These are phyloP conservation scores for Syrmaticus mikado DNA, from an alignment of 2,113 vertebrate genomes.

Conservation along the genomic window DNA sequence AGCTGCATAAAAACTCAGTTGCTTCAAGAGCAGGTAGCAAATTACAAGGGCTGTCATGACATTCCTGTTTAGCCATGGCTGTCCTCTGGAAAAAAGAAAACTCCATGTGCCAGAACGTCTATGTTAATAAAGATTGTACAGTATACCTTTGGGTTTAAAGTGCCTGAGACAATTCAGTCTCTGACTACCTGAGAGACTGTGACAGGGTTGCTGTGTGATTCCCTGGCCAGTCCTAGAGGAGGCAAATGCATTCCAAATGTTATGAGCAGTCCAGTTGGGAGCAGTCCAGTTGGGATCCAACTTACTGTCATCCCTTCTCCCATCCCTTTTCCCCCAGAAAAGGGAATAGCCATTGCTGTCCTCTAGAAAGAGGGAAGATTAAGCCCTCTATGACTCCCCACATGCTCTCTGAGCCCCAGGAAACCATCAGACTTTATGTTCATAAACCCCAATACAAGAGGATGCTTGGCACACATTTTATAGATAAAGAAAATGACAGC, in stretches of 20 bases:
- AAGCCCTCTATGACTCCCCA: neutral
- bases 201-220: neutral
- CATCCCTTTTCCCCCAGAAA: neutral
- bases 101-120: neutral
- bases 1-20: neutral
- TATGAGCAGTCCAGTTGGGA: too few relatives aligned
- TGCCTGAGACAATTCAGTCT: neutral
- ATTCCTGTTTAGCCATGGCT: neutral
- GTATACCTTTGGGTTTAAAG: neutral
- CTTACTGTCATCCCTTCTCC: neutral
- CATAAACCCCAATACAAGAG: neutral
- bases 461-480: too few relatives aligned
- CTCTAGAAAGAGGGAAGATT: neutral
- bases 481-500: neutral
- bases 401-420: neutral
- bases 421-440: neutral
- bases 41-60: neutral
- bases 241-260: neutral
- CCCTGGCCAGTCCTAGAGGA: fast-evolving
- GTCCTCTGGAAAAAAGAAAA: neutral
- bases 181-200: neutral
- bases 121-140: neutral
- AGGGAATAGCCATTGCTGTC: neutral
- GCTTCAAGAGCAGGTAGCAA: neutral
- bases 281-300: neutral